These are phyloP conservation scores for Erebia aethiops DNA, from an alignment of 2,888 invertebrate genomes.

Conservation along the genomic window DNA sequence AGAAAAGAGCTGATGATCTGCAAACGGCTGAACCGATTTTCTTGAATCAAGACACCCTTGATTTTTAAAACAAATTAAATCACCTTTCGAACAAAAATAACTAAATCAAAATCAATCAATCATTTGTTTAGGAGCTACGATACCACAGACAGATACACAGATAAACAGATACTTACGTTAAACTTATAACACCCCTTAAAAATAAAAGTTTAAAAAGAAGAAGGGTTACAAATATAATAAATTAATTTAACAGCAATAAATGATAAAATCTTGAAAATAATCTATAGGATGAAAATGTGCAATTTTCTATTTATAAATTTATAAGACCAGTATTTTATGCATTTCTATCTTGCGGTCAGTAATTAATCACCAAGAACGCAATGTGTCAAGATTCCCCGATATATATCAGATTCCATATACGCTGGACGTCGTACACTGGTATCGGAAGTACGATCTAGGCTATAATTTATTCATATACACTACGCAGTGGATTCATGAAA, in stretches of 20 bases:
- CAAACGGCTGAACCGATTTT: no score
- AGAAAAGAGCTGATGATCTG: no score
- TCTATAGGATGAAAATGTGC: neutral
- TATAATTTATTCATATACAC: conserved; percentile 42
- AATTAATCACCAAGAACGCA: conserved; percentile 19
- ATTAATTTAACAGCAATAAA: neutral
- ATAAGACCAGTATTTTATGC: neutral
- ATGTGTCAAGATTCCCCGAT: conserved; percentile 18
- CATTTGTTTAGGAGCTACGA: no score
- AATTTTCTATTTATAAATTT: conserved; percentile 6
- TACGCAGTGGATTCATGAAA: conserved; percentile 41
- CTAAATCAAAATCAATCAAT: no score
- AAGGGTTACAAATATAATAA: no score
- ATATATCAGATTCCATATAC: conserved; percentile 24
- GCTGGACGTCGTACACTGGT: conserved; percentile 40
- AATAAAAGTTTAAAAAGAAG: no score
- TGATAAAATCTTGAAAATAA: neutral
- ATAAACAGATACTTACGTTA: no score
- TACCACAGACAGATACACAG: no score
- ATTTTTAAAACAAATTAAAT: no score
- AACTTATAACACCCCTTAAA: no score
- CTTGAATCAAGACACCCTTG: no score
- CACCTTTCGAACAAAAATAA: no score
- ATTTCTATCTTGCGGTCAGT: conserved; percentile 23
- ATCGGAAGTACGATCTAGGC: conserved; percentile 40